These are phyloP conservation scores for Sphaeramia orbicularis DNA, from an alignment of 2,797 vertebrate genomes.

Conservation along the genomic window DNA sequence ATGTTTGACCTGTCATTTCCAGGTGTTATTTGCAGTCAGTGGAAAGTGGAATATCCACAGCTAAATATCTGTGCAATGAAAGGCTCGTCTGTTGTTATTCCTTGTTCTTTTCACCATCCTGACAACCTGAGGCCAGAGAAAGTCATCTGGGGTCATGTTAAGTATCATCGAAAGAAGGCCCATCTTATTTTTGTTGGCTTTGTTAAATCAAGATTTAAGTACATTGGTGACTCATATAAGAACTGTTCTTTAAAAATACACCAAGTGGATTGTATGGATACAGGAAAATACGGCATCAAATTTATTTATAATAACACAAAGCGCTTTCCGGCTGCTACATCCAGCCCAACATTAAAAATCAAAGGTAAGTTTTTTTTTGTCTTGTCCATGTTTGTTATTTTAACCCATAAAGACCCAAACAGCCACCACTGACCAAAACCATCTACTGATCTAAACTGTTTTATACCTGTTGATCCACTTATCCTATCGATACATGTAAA, in stretches of 20 bases:
- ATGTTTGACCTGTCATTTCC: conserved; percentile 30
- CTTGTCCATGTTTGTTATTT: neutral
- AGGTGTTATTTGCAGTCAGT: conserved; percentile 25
- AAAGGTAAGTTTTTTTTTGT: conserved; percentile 69
- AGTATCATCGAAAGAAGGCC: accelerated
- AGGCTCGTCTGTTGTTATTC: conserved; percentile 36
- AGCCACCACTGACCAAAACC: no score
- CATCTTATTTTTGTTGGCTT: neutral
- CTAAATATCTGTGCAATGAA: conserved; percentile 11
- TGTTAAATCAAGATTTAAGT: neutral
- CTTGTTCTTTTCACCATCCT: conserved; percentile 29
- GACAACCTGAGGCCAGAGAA: accelerated
- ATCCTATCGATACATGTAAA: no score
- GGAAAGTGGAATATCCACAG: conserved; percentile 20
- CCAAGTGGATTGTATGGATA: conserved; percentile 15
- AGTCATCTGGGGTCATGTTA: conserved; percentile 1
- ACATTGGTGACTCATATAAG: conserved; percentile 22
- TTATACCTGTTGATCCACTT: no score
- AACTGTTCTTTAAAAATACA: conserved; percentile 52
- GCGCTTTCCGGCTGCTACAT: accelerated
- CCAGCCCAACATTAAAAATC: conserved; percentile 32
- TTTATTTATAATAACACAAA: neutral
- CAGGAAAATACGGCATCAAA: conserved; percentile 32
- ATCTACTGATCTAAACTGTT: no score
- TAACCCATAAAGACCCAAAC: no score